These are phyloP conservation scores for Rhagologus leucostigma DNA, from an alignment of 2,113 vertebrate species.

Conservation along the genomic window DNA sequence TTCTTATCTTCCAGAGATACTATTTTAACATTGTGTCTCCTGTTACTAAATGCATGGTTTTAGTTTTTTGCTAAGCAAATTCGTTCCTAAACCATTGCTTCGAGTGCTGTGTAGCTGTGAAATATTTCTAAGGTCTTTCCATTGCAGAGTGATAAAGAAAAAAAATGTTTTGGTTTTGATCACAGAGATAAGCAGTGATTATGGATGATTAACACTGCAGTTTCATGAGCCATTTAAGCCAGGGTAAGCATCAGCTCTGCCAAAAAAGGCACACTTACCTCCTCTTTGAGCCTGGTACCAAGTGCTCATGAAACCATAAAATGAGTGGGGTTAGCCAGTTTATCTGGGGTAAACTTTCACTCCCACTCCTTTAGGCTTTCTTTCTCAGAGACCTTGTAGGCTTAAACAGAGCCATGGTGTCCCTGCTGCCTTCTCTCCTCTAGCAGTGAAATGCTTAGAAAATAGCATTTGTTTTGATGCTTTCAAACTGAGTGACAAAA, in stretches of 20 bases:
- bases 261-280: rapidly evolving
- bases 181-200: background rate
- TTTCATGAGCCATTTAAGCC: background rate
- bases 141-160: background rate
- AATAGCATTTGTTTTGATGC: background rate
- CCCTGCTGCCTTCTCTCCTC: background rate
- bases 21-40: background rate
- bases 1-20: background rate
- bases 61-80: background rate
- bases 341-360: background rate
- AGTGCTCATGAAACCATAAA: background rate
- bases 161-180: background rate
- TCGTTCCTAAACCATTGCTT: background rate
- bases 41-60: background rate
- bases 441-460: background rate
- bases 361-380: background rate
- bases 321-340: background rate
- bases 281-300: background rate
- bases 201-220: background rate
- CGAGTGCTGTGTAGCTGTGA: rapidly evolving
- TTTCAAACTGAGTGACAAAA: background rate
- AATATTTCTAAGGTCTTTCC: background rate
- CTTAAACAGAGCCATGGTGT: background rate
- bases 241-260: background rate
- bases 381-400: background rate